A percentile compares a stretch with the other conserved stretches of the same genome.
Evolutionary conservation across 1,140 invertebrate species (phyloP).

Genomic region (Drosophila ohnishii): DNA sequence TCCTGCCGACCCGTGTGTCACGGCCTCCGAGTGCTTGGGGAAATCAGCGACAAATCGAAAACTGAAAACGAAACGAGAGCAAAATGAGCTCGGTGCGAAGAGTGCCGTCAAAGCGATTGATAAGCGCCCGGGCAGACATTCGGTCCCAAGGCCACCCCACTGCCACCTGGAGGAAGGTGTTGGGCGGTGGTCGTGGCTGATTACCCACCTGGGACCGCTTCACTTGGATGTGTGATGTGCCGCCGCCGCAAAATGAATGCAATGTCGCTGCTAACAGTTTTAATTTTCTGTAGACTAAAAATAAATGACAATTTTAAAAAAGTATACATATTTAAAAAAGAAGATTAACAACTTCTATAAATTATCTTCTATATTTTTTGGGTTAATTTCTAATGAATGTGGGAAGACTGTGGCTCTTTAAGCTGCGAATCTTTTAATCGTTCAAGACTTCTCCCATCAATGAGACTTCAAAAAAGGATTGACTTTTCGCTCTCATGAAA

Average conservation of each 20-base stretch:
- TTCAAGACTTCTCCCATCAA: too few species aligned
- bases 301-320: neutral
- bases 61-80: conserved; percentile 38
- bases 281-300: conserved; percentile 2
- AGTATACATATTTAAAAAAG: neutral
- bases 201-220: conserved; percentile 62
- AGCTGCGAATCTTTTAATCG: too few species aligned
- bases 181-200: conserved; percentile 35
- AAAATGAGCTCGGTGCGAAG: conserved; percentile 63
- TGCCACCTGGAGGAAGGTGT: neutral
- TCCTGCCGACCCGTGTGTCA: conserved; percentile 3
- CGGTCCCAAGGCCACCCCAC: conserved; percentile 10
- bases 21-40: conserved; percentile 65
- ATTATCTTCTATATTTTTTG: neutral
- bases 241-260: conserved; percentile 9
- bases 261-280: conserved; percentile 17
- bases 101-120: conserved; percentile 44
- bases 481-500: too few species aligned
- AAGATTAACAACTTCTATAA: neutral
- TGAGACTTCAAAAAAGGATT: too few species aligned
- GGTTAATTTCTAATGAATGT: neutral
- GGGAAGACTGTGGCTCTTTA: neutral
- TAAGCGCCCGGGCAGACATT: conserved; percentile 29
- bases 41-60: conserved; percentile 73
- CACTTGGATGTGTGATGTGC: conserved; percentile 6